These are phyloP conservation scores for Stratiomys singularior DNA, from an alignment of 2,888 invertebrate genomes.

Conservation along the genomic window DNA sequence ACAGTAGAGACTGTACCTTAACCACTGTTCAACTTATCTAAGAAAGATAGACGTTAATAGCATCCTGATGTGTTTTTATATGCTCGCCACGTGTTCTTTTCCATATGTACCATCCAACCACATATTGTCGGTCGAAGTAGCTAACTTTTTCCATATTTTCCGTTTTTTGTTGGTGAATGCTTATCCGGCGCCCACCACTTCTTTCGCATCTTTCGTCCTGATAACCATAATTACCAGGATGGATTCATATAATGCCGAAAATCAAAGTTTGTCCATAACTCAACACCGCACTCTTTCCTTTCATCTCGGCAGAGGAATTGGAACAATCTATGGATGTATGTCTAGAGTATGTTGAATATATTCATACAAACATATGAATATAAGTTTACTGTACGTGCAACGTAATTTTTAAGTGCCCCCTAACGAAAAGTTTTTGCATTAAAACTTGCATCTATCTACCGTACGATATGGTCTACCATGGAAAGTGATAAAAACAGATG, in stretches of 20 bases:
- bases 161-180: neutral
- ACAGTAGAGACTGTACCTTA: neutral
- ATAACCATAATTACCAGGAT: constrained; percentile 8
- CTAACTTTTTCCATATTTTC: neutral
- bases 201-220: neutral
- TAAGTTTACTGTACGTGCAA: neutral
- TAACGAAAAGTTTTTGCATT: constrained; percentile 40
- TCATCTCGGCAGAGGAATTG: neutral
- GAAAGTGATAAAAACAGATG: constrained; percentile 5
- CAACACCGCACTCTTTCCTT: neutral
- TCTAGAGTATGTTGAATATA: neutral
- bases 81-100: neutral
- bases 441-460: constrained; percentile 36
- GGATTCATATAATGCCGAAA: neutral
- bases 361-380: no score
- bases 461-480: neutral
- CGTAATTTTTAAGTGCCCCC: constrained; percentile 38
- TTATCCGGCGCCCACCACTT: neutral
- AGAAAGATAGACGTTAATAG: neutral
- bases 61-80: neutral
- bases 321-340: neutral
- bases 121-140: neutral
- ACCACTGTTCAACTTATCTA: neutral
- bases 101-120: neutral
- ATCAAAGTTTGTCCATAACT: constrained; percentile 23